Evolutionary conservation across 2,797 vertebrate genomes (phyloP), one percentile per base, ranked within the genome.

Genomic region (Hyperoplus lanceolatus): DNA sequence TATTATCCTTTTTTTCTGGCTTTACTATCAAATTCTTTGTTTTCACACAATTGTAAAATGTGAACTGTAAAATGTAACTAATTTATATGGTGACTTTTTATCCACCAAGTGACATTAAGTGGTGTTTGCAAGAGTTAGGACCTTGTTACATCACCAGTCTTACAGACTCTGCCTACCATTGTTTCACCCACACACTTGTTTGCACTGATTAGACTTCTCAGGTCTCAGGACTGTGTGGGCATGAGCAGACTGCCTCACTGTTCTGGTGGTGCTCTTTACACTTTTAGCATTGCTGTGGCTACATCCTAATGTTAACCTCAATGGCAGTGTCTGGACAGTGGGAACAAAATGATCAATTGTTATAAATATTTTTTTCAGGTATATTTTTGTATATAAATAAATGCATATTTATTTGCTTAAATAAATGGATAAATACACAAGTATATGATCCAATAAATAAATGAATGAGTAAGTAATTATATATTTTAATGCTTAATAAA

Each of bases 121-220:
- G 3, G 65, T 53, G 13, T 13, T 6, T 15, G 5, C 51, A 15
- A 66, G 48, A 12, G 45, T 42, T 38, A 53, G 18, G 41, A 6
- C 10, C 15, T 41, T 68, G 41, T 70, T 49, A 49, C n/a, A 59
- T 38, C 5, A 42, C 1, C 9, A 14, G 46, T 21, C 29, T 74
- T 66, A 49, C 60, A 74, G 57, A 13, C n/a, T 38, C 51, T 14
- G 8, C 59, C 51, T 29, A 29, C 2, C 49, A 29, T 50, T 46
- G 57, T 46, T 61, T 73, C 80, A 50, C 70, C 65, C 75, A 78
- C 70, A 51, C 72, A 73, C 42, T 57, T 65, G 54, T 80, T 82
- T 70, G 54, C 42, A 38, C 16, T 62, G 56, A 75, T 74, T 69
- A 71, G 59, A 58, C 65, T 60, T 68, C 38, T 29, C 29, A 29